Conservation (phyloP, 2,113 vertebrate genomes). For the Petromus typicus region DNA sequence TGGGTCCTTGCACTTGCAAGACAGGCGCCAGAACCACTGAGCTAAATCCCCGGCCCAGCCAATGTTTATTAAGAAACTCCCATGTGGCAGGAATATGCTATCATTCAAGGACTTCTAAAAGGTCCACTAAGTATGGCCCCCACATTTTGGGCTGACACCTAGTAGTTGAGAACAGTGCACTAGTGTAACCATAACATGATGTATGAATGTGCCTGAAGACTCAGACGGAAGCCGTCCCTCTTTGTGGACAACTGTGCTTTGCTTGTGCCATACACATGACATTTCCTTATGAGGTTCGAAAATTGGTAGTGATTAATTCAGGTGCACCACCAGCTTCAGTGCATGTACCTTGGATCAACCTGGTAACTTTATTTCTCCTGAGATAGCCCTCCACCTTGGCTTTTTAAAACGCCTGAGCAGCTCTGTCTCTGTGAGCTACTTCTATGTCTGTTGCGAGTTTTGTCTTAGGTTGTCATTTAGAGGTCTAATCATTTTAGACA, state of each 20-base stretch:
- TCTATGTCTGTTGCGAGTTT: slow-evolving; percentile 50
- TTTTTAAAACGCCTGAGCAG: neutral
- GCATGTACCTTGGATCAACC: neutral
- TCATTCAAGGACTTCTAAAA: neutral
- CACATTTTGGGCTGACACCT: neutral
- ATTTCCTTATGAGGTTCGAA: neutral
- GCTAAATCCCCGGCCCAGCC: no score
- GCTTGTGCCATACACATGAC: neutral
- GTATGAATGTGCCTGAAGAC: neutral
- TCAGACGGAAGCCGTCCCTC: neutral
- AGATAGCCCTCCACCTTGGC: neutral
- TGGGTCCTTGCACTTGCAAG: no score
- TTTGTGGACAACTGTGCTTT: neutral
- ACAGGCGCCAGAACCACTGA: no score
- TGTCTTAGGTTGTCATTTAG: slow-evolving; percentile 46
- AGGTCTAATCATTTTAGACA: slow-evolving; percentile 40
- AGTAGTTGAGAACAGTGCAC: neutral
- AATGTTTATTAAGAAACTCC: slow-evolving; percentile 15
- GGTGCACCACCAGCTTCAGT: neutral
- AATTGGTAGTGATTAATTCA: neutral
- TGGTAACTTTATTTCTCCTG: slow-evolving; percentile 4
- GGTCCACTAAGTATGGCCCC: neutral
- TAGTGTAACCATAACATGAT: neutral
- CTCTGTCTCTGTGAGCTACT: neutral
- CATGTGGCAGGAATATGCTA: neutral